A percentile compares a stretch with the other conserved stretches of the same genome.
Conservation (phyloP, 2,113 vertebrate genomes). For the Sinocyclocheilus anshuiensis region DNA sequence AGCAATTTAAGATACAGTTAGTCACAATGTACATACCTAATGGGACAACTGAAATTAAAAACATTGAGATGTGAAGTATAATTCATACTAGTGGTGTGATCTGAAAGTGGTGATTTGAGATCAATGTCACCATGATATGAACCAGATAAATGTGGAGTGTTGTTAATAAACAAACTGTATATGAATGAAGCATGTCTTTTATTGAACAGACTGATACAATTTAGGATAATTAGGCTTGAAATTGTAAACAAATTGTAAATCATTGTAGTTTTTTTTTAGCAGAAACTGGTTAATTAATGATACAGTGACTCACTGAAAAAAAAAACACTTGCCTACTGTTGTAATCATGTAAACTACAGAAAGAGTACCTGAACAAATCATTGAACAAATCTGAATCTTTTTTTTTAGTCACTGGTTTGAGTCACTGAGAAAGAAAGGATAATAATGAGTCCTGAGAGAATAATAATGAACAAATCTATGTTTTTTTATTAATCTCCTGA, state of each 20-base stretch:
- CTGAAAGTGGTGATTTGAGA: not conserved
- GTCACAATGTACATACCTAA: not conserved
- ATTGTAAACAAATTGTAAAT: not conserved
- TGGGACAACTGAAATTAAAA: not conserved
- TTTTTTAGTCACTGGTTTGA: too few relatives aligned
- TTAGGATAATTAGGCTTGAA: not conserved
- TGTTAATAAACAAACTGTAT: not conserved
- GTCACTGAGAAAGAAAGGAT: too few relatives aligned
- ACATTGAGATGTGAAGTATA: not conserved
- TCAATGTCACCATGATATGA: not conserved
- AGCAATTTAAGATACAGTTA: not conserved
- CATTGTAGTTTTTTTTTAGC: too few relatives aligned
- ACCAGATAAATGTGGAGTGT: not conserved
- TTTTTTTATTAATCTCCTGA: too few relatives aligned
- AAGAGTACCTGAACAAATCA: too few relatives aligned
- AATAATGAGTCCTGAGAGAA: too few relatives aligned
- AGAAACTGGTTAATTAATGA: too few relatives aligned
- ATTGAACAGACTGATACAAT: not conserved
- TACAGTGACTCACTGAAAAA: too few relatives aligned
- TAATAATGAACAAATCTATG: too few relatives aligned
- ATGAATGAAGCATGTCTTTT: not conserved
- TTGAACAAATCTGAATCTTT: too few relatives aligned
- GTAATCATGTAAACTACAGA: too few relatives aligned
- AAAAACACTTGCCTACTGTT: not conserved
- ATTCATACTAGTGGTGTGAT: not conserved